Percentiles rank a stretch among this genome's conserved stretches.
These are phyloP conservation scores for Coelopa pilipes DNA, from an alignment of 2,888 invertebrate genomes.

Conservation along the genomic window DNA sequence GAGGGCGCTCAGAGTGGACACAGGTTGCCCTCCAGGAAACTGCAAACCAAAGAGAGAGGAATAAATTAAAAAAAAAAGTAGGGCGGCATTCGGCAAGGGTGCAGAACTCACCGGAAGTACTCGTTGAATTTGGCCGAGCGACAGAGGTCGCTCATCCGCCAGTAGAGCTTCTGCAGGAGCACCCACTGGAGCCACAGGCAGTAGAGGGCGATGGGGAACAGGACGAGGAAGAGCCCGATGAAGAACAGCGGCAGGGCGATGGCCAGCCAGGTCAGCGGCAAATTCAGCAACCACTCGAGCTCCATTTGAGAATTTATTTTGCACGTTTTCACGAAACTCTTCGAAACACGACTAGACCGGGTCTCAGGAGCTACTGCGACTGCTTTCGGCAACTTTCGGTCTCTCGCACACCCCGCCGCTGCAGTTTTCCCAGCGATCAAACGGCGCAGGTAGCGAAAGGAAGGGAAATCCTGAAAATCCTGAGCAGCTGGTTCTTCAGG, in stretches of 20 bases:
- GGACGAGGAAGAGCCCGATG: neutral
- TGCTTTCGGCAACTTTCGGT: too few relatives aligned
- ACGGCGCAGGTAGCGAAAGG: too few relatives aligned
- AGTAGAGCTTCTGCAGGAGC: conserved; percentile 1
- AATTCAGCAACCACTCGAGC: neutral
- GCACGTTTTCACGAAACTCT: too few relatives aligned
- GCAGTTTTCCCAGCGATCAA: too few relatives aligned
- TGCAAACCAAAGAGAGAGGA: neutral
- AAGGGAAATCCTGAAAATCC: too few relatives aligned
- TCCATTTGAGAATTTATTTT: neutral
- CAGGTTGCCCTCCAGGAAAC: neutral
- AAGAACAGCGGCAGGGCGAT: neutral
- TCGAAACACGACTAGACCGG: too few relatives aligned
- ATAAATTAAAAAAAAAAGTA: neutral
- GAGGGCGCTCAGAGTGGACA: conserved; percentile 5
- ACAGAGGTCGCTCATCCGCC: neutral
- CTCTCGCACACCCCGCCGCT: too few relatives aligned
- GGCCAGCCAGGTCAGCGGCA: neutral
- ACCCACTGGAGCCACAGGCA: neutral
- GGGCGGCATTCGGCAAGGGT: too few relatives aligned
- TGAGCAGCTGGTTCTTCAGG: too few relatives aligned
- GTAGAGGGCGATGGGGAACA: neutral
- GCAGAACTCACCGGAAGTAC: conserved; percentile 7
- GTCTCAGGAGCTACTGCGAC: too few relatives aligned
- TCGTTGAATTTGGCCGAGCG: neutral